Evolutionary conservation across 2,888 invertebrate species (phyloP).

Genomic region (Oscheius sp.): DNA sequence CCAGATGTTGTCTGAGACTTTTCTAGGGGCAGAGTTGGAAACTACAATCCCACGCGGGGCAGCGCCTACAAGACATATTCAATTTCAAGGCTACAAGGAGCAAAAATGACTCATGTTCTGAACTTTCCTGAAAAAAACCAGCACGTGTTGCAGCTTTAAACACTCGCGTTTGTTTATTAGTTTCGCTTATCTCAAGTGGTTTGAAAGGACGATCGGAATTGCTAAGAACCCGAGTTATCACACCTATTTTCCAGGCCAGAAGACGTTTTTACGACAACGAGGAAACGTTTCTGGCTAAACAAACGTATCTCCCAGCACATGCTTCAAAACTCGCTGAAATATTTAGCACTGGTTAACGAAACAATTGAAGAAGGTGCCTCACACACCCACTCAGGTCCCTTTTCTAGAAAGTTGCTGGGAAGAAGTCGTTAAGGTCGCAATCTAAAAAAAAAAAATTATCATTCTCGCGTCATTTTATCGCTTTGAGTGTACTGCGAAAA

Average conservation of each 20-base stretch:
- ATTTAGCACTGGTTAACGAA: conserved; percentile 35
- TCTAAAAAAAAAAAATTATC: conserved; percentile 20
- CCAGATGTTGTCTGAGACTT: conserved; percentile 30
- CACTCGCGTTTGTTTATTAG: conserved; percentile 21
- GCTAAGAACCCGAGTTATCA: conserved; percentile 10
- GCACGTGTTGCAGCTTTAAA: conserved; percentile 7
- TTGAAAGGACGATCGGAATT: not conserved
- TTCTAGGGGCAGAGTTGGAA: not conserved
- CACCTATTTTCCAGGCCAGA: conserved; percentile 1
- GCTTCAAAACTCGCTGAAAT: conserved; percentile 24
- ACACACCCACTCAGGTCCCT: conserved; percentile 22
- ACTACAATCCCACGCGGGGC: conserved; percentile 17
- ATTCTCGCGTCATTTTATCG: not conserved
- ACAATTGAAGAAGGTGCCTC: conserved; percentile 33
- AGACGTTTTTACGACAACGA: conserved; percentile 1
- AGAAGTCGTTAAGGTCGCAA: conserved; percentile 3
- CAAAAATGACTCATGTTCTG: conserved; percentile 19
- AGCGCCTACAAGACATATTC: conserved; percentile 27
- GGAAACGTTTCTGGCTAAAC: conserved; percentile 7
- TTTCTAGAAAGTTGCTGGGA: conserved; percentile 6
- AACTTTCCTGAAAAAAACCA: conserved; percentile 1
- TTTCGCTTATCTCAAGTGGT: not conserved
- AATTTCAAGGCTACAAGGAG: conserved; percentile 28
- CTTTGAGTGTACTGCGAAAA: not conserved
- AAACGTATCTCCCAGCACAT: conserved; percentile 22